Evolutionary conservation across 1,140 invertebrate genomes (phyloP), one percentile per base, ranked within the genome.

Genomic region (Phymorhynchus buccinoides): DNA sequence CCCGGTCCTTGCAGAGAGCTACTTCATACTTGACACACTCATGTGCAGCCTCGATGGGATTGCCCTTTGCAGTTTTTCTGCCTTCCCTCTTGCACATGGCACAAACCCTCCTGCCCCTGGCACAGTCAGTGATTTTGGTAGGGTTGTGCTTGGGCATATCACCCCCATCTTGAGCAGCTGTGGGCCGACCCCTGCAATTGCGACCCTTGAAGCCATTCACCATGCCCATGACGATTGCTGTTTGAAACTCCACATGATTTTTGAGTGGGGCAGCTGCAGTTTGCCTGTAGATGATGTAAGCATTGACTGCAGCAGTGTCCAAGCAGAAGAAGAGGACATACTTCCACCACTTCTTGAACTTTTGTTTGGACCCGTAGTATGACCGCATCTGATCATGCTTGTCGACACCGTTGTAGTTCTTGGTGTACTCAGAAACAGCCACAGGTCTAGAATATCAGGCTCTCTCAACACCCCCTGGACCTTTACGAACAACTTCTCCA

Each of bases 361-460:
- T 71, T 35, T 30, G 66, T n/a, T 71, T 71, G 27, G 66, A 71
- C 9, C 66, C 66, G n/a, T 71, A 71, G n/a, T 71, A 71, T 1
- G 66, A 71, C n/a, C 27, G 66, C 66, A 71, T 12, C 27, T 71
- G 66, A 2, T 71, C 66, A 35, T 71, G 66, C 32, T 71, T 71
- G 66, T 71, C 66, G n/a, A 71, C 66, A 71, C 66, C 66, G n/a
- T 71, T 71, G 32, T 71, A 73, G n/a, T n/a, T 35, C 1, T 30
- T 35, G 66, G 66, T 71, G 32, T 71, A 71, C 9, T 71, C 66
- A n/a, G 27, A 14, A 12, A 71, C 32, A 35, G 66, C 66, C 32
- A 71, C 12, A n/a, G 66, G 66, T 1, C 66, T n/a, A 71, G 66
- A 71, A 35, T 71, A 71, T n/a, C 66, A 22, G 66, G 27, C 32